Base-by-base conservation (phyloP, 2,797 vertebrate species). In the Distichodus sexfasciatus region DNA sequence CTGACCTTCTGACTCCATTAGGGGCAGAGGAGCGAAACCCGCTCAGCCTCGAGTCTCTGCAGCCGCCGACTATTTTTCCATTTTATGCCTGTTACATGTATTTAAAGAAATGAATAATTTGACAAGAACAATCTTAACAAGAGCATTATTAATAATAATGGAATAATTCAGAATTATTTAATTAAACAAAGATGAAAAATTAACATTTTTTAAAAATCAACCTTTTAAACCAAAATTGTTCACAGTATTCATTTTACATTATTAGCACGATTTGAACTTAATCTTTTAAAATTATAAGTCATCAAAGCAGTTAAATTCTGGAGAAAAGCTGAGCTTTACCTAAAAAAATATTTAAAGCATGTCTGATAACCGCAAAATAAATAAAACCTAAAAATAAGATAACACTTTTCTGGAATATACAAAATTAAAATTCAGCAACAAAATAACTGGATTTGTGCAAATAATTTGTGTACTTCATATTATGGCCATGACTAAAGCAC, bases 1-100 rank as follows among this genome's bases (percentile, higher is more conserved):
- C 35, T 89, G 89, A 90, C 88, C 90, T 80, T 71, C 61, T 31
- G 74, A 67, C 79, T 82, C 73, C 85, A 82, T 87, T 87, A 88
- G 59, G 75, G 78, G 84, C 63, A 77, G 50, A 48, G 72, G 86
- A 85, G 87, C 81, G 84, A 71, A 76, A 71, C 19, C 41, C 66
- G 50, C 79, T 79, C 67, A 58, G 53, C 19, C 77, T 35, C 66
- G 62, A n/a, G 60, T 77, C 81, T 79, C 51, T 69, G 78, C 72
- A 59, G 23, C 7, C 12, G 12, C 36, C n/a, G 2, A 11, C 24
- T 3, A 28, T n/a, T 6, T 8, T 28, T 14, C 29, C 2, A 29
- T 9, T 31, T 65, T 40, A 50, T 33, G 50, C 9, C 14, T 41
- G 6, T 24, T 15, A 41, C 24, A 12, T 8, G 40, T 9, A 48